A percentile compares a stretch with the other conserved stretches of the same genome.
phyloP scores from a whole-genome alignment of 2,113 vertebrate species.

The Papio anubis region DNA sequence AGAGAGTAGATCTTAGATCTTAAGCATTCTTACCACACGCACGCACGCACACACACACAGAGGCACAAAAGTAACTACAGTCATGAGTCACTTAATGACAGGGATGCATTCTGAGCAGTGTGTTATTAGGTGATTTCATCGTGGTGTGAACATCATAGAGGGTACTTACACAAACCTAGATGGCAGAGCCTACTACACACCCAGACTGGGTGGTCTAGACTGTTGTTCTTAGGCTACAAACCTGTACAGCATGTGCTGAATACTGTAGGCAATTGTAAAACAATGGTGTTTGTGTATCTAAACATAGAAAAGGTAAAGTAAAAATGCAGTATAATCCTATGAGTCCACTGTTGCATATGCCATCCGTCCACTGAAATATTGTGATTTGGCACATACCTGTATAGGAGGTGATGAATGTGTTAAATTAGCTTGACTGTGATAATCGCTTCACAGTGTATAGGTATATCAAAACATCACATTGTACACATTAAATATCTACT shows the following conservation, averaged over 20 bases:
- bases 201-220: not conserved
- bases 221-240: not conserved
- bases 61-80: not conserved
- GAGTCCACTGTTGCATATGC: not conserved
- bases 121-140: not conserved
- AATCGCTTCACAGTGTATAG: not conserved
- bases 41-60: not conserved
- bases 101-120: not conserved
- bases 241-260: not conserved
- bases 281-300: not conserved
- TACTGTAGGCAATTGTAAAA: not conserved
- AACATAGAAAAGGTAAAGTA: not conserved
- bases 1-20: not conserved
- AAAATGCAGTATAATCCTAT: not conserved
- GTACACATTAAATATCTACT: not conserved
- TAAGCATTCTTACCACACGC: not conserved
- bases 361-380: not conserved
- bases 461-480: not conserved
- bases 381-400: not conserved
- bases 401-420: not conserved
- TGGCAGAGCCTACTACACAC: not conserved
- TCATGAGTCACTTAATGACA: not conserved
- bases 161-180: not conserved
- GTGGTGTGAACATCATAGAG: not conserved
- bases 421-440: not conserved